Conservation (phyloP, 2,113 vertebrate species). For the Irena cyanogastra region DNA sequence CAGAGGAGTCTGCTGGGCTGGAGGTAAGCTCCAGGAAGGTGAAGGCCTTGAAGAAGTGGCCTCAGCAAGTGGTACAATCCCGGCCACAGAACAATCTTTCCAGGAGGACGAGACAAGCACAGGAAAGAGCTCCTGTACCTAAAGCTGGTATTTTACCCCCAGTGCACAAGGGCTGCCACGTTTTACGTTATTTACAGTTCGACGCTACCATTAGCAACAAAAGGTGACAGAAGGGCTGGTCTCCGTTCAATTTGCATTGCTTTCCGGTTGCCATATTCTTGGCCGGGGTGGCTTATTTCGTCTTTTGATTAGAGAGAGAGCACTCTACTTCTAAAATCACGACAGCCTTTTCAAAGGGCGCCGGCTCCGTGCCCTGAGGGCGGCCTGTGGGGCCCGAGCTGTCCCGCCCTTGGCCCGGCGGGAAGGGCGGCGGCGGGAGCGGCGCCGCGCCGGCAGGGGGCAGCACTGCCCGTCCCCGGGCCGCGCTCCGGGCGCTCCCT, state of each 20-base stretch:
- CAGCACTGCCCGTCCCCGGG: neutral
- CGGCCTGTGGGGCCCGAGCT: fast-evolving
- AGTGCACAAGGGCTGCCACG: fast-evolving
- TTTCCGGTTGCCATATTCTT: neutral
- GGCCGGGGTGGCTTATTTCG: neutral
- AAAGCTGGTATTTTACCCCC: neutral
- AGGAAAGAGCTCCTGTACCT: neutral
- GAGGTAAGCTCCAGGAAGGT: neutral
- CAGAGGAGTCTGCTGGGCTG: neutral
- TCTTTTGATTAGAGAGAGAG: no score
- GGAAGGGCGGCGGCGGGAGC: neutral
- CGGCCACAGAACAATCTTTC: neutral
- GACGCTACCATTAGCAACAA: fast-evolving
- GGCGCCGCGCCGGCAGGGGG: neutral
- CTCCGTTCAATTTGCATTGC: no score
- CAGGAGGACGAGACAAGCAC: neutral
- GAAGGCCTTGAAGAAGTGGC: neutral
- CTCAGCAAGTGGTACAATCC: fast-evolving
- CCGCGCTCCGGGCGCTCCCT: neutral
- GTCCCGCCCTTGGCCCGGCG: neutral
- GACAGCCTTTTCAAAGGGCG: fast-evolving
- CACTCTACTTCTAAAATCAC: fast-evolving
- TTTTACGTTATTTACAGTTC: neutral
- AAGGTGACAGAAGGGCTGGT: neutral
- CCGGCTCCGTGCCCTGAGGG: fast-evolving